phyloP scores from a whole-genome alignment of 2,797 vertebrate species.

The Paratrypauchen microcephalus region DNA sequence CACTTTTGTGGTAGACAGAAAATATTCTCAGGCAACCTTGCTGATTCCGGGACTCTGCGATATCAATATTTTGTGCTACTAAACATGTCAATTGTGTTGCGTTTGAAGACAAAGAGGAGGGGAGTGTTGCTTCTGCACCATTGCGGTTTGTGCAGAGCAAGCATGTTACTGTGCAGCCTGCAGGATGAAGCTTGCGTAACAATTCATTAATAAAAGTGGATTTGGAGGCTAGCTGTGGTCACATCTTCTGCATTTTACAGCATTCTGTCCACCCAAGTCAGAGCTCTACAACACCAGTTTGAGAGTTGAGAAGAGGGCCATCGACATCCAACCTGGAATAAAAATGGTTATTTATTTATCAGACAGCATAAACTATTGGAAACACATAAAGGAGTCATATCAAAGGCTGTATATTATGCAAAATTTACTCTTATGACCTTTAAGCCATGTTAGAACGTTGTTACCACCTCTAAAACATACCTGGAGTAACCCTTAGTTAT shows the following conservation, averaged over 20 bases:
- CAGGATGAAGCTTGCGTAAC: conserved; percentile 51
- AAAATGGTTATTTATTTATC: not conserved
- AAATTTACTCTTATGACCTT: no score
- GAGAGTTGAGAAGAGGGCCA: conserved; percentile 20
- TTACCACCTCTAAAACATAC: no score
- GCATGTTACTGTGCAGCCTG: conserved; percentile 41
- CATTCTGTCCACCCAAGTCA: conserved; percentile 26
- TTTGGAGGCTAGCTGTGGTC: conserved; percentile 41
- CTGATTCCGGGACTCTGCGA: conserved; percentile 19
- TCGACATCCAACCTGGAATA: conserved; percentile 1
- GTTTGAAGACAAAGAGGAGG: conserved; percentile 10
- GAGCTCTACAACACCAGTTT: conserved; percentile 37
- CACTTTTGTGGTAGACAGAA: conserved; percentile 37
- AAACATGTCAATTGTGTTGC: conserved; percentile 20
- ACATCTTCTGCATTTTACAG: conserved; percentile 68
- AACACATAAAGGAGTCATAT: not conserved
- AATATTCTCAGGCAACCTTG: conserved; percentile 29
- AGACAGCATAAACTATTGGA: not conserved
- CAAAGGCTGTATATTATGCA: no score
- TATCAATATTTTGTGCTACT: conserved; percentile 24
- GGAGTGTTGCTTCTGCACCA: conserved; percentile 28
- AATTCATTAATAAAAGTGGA: conserved; percentile 69
- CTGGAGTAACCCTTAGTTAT: no score
- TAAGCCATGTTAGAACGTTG: conserved; percentile 12
- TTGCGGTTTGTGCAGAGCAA: conserved; percentile 50